Percentiles rank a stretch among this genome's conserved stretches.
Conservation (phyloP, 2,797 vertebrate genomes). For the Natrix natrix region DNA sequence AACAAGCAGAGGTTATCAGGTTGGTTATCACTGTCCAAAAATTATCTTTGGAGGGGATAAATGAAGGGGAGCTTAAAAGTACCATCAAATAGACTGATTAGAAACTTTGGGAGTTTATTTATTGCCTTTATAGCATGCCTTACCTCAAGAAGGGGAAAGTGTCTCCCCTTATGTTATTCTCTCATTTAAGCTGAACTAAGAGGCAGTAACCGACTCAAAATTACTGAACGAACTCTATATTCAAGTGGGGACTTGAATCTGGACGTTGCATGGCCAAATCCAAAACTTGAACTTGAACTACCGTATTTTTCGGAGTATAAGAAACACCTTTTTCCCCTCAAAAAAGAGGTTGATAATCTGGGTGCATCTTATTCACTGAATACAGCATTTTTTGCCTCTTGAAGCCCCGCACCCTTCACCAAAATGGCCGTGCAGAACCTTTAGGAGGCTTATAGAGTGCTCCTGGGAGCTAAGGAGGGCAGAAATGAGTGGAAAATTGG, state of each 20-base stretch:
- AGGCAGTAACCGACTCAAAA: background rate
- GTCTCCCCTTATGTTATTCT: background rate
- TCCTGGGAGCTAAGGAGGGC: no score
- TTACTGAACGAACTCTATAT: background rate
- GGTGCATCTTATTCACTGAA: no score
- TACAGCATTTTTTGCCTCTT: no score
- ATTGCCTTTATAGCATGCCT: background rate
- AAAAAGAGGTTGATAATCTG: no score
- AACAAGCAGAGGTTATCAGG: background rate
- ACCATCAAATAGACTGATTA: background rate
- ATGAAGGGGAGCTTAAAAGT: background rate
- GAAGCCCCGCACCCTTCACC: no score
- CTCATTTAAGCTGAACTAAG: background rate
- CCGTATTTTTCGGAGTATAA: no score
- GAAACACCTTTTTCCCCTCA: no score
- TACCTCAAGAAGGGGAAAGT: background rate
- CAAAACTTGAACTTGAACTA: background rate
- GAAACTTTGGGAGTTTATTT: background rate
- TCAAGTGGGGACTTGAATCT: background rate
- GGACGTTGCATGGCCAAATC: background rate
- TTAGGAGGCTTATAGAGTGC: no score
- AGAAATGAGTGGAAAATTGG: no score
- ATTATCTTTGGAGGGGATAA: background rate
- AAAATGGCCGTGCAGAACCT: no score
- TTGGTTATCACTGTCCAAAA: background rate